phyloP scores from a whole-genome alignment of 2,888 invertebrate genomes.

The Drosophila formosana region DNA sequence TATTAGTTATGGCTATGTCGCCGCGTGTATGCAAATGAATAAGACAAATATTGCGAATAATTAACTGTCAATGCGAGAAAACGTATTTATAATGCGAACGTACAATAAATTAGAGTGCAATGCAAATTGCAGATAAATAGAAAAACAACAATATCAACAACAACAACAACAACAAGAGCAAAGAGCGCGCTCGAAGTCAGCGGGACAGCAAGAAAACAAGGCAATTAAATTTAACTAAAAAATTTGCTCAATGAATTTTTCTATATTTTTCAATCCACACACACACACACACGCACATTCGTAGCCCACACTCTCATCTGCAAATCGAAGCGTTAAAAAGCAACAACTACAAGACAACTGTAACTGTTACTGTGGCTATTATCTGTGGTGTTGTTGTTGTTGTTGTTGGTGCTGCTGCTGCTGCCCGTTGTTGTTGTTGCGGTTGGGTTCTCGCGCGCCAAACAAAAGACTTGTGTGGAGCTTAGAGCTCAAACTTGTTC shows the following conservation, averaged over 20 bases:
- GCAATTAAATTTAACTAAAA: constrained; percentile 48
- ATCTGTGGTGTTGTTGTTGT: constrained; percentile 22
- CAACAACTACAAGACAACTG: constrained; percentile 39
- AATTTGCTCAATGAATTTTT: constrained; percentile 69
- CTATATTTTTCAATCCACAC: constrained; percentile 27
- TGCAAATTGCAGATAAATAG: constrained; percentile 60
- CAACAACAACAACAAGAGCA: constrained; percentile 14
- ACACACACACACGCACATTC: constrained; percentile 22
- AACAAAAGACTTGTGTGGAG: constrained; percentile 75
- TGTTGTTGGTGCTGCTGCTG: constrained; percentile 20
- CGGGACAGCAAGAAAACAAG: constrained; percentile 42
- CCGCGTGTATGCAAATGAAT: constrained; percentile 66
- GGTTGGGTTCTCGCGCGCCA: constrained; percentile 60
- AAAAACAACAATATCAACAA: constrained; percentile 21
- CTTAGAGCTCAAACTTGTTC: constrained; percentile 73
- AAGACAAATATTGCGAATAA: constrained; percentile 74
- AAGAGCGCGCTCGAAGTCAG: not conserved
- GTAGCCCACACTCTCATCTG: constrained; percentile 57
- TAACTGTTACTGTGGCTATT: constrained; percentile 22
- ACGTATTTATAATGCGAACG: constrained; percentile 27
- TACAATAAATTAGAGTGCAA: constrained; percentile 74
- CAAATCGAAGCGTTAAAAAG: constrained; percentile 53
- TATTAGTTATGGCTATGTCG: constrained; percentile 46
- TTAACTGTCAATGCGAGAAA: constrained; percentile 66
- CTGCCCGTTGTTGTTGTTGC: constrained; percentile 32